A percentile compares a stretch with the other conserved stretches of the same genome.
phyloP scores from a whole-genome alignment of 37 sponge, comb jelly and placozoan species.

The Hexactinellida sp. region DNA sequence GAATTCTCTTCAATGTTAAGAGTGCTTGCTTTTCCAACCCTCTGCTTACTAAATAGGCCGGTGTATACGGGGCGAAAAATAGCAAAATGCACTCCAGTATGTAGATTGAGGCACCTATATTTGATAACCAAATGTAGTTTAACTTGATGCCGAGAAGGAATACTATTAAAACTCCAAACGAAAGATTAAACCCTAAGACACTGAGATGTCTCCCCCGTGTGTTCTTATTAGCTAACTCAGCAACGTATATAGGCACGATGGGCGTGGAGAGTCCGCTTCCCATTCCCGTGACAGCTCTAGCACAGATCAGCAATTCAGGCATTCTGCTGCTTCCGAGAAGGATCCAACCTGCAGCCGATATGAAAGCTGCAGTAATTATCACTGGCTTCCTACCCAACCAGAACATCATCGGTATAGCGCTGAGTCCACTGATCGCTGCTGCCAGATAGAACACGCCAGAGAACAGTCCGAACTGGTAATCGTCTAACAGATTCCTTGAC shows the following conservation, averaged over 20 bases:
- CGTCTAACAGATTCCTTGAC: background rate
- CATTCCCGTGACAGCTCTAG: background rate
- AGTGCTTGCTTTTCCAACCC: background rate
- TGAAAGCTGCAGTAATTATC: background rate
- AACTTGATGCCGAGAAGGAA: background rate
- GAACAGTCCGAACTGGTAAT: background rate
- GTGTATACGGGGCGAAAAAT: background rate
- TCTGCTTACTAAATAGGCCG: background rate
- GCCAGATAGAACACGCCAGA: background rate
- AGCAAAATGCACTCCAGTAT: background rate
- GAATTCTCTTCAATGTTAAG: background rate
- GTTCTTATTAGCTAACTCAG: background rate
- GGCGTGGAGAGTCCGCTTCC: background rate
- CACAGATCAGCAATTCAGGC: background rate
- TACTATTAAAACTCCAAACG: background rate
- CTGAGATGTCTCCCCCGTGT: conserved; percentile 11
- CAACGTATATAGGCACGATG: background rate
- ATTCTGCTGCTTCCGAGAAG: background rate
- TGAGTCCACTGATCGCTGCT: background rate
- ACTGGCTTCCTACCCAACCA: background rate
- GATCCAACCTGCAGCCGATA: background rate
- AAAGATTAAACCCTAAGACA: background rate
- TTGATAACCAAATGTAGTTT: background rate
- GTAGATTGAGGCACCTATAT: background rate
- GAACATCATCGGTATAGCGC: background rate